phyloP scores from a whole-genome alignment of 2,888 invertebrate species.

The Agonum fuliginosum region DNA sequence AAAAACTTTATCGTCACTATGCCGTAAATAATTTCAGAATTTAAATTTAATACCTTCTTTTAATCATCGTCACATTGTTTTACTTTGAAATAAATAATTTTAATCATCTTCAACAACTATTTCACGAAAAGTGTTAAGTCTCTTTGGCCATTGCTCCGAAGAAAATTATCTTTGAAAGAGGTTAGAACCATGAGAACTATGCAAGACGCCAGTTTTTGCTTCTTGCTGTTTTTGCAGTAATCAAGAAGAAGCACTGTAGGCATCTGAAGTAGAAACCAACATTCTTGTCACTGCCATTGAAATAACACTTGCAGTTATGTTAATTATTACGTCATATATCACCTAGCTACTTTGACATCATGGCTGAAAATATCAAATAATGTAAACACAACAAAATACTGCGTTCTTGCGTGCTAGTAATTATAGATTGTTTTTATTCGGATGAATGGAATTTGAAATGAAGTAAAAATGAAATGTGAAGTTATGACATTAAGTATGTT shows the following conservation, averaged over 20 bases:
- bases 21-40: not conserved
- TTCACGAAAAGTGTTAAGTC: not conserved
- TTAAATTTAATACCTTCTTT: not conserved
- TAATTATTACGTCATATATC: conserved; percentile 39
- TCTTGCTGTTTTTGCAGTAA: conserved; percentile 23
- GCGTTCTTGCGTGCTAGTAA: not conserved
- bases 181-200: conserved; percentile 16
- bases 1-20: not conserved
- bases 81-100: not conserved
- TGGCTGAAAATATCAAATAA: conserved; percentile 2
- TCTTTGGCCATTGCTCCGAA: not conserved
- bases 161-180: not conserved
- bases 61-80: conserved; percentile 2
- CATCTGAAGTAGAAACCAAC: too few species aligned
- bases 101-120: not conserved
- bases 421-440: not conserved
- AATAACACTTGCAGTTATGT: conserved; percentile 26
- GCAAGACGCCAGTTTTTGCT: conserved; percentile 34
- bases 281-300: not conserved
- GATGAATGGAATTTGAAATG: not conserved
- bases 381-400: not conserved
- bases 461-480: not conserved
- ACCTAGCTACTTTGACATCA: conserved; percentile 33
- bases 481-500: not conserved
- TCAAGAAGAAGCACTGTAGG: conserved; percentile 11